Base-by-base conservation (phyloP, 2,797 vertebrate species). In the Champsocephalus gunnari region DNA sequence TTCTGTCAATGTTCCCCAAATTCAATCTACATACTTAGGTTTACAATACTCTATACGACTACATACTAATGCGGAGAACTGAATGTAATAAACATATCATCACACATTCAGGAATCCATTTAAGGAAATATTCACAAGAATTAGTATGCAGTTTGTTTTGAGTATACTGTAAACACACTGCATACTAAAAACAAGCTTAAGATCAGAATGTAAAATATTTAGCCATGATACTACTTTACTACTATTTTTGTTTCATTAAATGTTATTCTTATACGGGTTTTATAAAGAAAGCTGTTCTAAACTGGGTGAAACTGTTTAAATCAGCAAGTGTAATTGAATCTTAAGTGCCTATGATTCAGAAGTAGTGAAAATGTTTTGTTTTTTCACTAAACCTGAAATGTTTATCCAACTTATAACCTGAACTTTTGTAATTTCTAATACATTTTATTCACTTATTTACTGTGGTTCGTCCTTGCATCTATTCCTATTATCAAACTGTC, bases 331-430 rank as follows among this genome's bases (percentile, higher is more conserved):
- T 9, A 21, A 21, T 21, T 41, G 44, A 48, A 57, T n/a, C 41
- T 5, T 44, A 54, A 19, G 12, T 5, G 44, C 3, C 28, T 44
- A 19, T 32, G 28, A 28, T 28, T 28, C 28, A 28, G 28, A 28
- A 28, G 28, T 28, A 28, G 28, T 5, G 28, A 28, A 28, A 28
- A 28, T 28, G 28, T 28, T 28, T 4, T 28, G 1, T 5, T 28
- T 28, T 28, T 5, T 64, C 2, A 54, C 51, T 63, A 64, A 59
- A 38, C 34, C 4, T 8, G 9, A 9, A 43, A 57, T 0, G 0
- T 17, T 17, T 34, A 16, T 47, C 0, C 3, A 0, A 11, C 3
- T 55, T 17, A 47, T 34, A 24, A 6, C 66, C 16, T 1, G 4
- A 41, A 57, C 47, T 38, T 10, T 12, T 38, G 1, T 19, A 9